These are phyloP conservation scores for Ptyas mucosa DNA, from an alignment of 2,113 vertebrate genomes.

Conservation along the genomic window DNA sequence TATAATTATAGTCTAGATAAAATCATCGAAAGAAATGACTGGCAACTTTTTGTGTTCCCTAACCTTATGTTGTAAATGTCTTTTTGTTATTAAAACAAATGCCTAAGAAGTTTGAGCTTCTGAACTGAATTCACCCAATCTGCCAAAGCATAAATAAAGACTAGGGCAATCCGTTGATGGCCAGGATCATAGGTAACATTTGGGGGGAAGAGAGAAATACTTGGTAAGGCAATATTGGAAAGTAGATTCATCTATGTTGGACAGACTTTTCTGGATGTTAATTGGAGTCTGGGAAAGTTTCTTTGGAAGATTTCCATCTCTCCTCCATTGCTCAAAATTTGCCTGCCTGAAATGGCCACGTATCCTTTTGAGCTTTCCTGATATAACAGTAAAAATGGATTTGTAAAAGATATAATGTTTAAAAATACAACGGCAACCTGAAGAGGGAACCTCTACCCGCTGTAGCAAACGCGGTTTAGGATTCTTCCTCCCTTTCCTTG, in stretches of 20 bases:
- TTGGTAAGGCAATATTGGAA: background rate
- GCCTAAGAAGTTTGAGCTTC: background rate
- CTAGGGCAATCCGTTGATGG: background rate
- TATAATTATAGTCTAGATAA: background rate
- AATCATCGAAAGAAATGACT: background rate
- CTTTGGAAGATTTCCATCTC: background rate
- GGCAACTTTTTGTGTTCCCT: background rate
- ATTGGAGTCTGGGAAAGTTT: background rate
- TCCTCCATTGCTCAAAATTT: background rate
- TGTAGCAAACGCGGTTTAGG: background rate
- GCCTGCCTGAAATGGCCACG: background rate
- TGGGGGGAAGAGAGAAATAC: background rate
- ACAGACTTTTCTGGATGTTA: background rate
- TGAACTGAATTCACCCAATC: background rate
- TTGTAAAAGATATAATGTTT: background rate
- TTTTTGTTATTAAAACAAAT: background rate
- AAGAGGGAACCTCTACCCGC: background rate
- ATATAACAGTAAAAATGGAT: background rate
- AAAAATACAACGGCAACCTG: background rate
- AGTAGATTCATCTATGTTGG: background rate
- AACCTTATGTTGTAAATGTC: background rate
- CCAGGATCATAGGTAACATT: background rate
- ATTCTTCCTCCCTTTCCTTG: background rate
- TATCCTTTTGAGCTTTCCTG: background rate
- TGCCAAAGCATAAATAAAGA: background rate